Evolutionary conservation across 2,797 vertebrate genomes (phyloP), one percentile per base, ranked within the genome.

Genomic region (Chiroxiphia lanceolata): DNA sequence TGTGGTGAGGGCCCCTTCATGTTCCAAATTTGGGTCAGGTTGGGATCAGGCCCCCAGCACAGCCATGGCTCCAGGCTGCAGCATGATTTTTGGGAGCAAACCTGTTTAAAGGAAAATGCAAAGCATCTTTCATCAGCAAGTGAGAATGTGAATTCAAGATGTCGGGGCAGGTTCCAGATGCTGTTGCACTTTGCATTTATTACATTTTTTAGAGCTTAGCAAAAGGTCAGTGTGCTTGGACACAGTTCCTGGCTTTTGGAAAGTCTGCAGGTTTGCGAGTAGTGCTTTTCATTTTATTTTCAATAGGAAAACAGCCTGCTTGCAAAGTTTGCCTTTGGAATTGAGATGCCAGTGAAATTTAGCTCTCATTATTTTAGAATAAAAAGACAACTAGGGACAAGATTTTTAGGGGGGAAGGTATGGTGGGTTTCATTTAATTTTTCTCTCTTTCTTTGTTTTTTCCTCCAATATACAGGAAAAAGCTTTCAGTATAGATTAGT

Each of bases 171-270:
- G 80, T 87, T 95, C 95, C 94, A 96, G 75, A 71, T 71, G 90
- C 90, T 75, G 71, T 75, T 60, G 53, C 60, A 42, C 63, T 96
- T 90, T 38, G 74, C 69, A 29, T 94, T 89, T 71, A 54, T 83
- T 77, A 74, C 67, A 94, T 96, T 89, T 94, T 94, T 95, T 76
- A 50, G 86, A 84, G 83, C 95, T 96, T 90, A 96, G 91, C 25
- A 40, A 94, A 94, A 94, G 87, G 94, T 89, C 83, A 84, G 44
- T 25, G 42, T 60, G 80, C 78, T 95, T 92, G 95, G 90, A 91
- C 87, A 87, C 42, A 36, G 71, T 60, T 94, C 75, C 81, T n/a
- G 70, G 29, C 60, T 84, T 88, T 53, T 67, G 86, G 88, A 92
- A 84, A 87, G 60, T 44, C 74, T 87, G 68, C 88, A 90, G 90